Evolutionary conservation across 1,140 invertebrate genomes (phyloP).

Genomic region (Drosophila setifemur): DNA sequence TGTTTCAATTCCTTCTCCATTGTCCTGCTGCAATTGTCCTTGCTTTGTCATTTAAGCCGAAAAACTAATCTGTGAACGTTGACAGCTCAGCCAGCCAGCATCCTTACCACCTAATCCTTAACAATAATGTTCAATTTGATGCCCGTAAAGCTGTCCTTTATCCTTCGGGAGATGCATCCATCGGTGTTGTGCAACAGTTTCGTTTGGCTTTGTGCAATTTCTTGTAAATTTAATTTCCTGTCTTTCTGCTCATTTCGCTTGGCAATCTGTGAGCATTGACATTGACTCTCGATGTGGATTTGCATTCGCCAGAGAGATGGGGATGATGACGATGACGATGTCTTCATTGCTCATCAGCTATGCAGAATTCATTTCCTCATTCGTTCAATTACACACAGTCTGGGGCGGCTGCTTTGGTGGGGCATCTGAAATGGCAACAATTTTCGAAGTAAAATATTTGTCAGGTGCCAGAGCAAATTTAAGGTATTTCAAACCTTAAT

Average conservation of each 20-base stretch:
- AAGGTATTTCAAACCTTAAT: conserved; percentile 37
- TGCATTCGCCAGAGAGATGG: conserved; percentile 17
- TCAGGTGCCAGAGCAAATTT: conserved; percentile 22
- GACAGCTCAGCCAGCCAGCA: conserved; percentile 23
- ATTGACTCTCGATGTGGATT: conserved; percentile 46
- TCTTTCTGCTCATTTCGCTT: conserved; percentile 46
- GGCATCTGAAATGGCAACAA: not conserved
- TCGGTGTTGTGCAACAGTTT: conserved; percentile 60
- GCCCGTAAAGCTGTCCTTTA: not conserved
- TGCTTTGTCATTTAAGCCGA: not conserved
- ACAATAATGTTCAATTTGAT: conserved; percentile 35
- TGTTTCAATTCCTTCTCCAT: no score
- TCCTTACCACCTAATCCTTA: not conserved
- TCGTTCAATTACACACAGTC: conserved; percentile 43
- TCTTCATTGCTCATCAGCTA: conserved; percentile 47
- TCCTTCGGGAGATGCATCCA: not conserved
- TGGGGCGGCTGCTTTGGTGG: conserved; percentile 1
- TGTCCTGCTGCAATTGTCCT: conserved; percentile 6
- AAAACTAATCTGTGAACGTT: conserved; percentile 33
- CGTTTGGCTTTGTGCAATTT: conserved; percentile 51
- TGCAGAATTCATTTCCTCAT: conserved; percentile 52
- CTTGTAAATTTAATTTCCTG: conserved; percentile 77
- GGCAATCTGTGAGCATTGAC: conserved; percentile 34
- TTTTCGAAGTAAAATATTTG: conserved; percentile 30
- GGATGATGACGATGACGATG: conserved; percentile 11